A percentile compares a stretch with the other conserved stretches of the same genome.
phyloP scores from a whole-genome alignment of 2,888 invertebrate genomes.

The Ptychoptera albimana region DNA sequence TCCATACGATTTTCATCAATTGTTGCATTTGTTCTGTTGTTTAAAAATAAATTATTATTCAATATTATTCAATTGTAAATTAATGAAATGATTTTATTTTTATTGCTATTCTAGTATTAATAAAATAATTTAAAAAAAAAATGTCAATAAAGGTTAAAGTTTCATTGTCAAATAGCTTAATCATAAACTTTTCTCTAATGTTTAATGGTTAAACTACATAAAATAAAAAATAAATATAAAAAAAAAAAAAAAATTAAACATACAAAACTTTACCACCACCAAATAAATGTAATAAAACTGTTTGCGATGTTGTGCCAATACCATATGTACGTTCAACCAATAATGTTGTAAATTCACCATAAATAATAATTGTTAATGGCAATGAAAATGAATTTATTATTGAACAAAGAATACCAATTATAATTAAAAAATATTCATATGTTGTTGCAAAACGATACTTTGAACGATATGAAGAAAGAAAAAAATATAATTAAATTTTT shows the following conservation, averaged over 20 bases:
- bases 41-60: too few species aligned
- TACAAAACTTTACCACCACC: constrained; percentile 47
- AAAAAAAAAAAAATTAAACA: constrained; percentile 12
- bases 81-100: constrained; percentile 1
- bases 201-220: too few species aligned
- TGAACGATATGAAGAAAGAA: neutral
- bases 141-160: neutral
- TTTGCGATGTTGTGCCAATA: constrained; percentile 40
- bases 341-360: constrained; percentile 55
- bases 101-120: neutral
- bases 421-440: constrained; percentile 37
- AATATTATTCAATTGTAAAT: neutral
- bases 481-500: neutral
- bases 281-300: constrained; percentile 39
- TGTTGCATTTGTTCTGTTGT: constrained; percentile 38
- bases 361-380: constrained; percentile 51
- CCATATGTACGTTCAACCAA: constrained; percentile 47
- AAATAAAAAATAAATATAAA: too few species aligned
- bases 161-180: neutral
- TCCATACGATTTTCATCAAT: constrained; percentile 39
- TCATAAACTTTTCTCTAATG: too few species aligned
- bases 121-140: neutral
- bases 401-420: constrained; percentile 41
- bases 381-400: constrained; percentile 44
- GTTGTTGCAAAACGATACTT: constrained; percentile 38